A percentile compares a stretch with the other conserved stretches of the same genome.
These are phyloP conservation scores for Enteromius unitaeniatus DNA, from an alignment of 2,797 vertebrate species.

Conservation along the genomic window DNA sequence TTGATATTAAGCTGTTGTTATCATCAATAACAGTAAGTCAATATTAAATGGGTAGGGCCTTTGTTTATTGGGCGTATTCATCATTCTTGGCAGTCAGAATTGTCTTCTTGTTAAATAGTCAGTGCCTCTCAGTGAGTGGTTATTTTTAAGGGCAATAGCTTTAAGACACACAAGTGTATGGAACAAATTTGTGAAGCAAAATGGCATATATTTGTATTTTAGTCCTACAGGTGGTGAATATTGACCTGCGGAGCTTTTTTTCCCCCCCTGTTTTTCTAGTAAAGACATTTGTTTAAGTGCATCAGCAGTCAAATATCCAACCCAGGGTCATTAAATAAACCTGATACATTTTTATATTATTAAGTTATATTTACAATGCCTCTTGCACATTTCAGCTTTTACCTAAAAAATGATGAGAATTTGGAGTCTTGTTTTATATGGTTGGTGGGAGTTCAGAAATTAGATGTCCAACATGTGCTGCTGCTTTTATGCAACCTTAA, in stretches of 20 bases:
- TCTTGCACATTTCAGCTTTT: background rate
- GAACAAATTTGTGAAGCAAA: slow-evolving; percentile 2
- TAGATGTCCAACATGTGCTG: background rate
- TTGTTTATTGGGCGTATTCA: slow-evolving; percentile 6
- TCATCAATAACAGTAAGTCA: background rate
- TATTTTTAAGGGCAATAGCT: background rate
- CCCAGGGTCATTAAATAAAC: background rate
- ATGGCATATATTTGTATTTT: background rate
- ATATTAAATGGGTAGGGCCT: slow-evolving; percentile 38
- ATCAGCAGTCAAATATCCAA: background rate
- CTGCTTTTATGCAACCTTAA: background rate
- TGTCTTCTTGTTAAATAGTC: background rate
- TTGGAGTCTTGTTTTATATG: background rate
- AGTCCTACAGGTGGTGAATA: background rate
- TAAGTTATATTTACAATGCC: background rate
- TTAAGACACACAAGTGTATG: background rate
- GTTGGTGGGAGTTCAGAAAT: background rate
- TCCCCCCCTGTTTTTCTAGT: background rate
- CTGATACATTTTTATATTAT: background rate
- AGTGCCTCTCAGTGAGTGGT: background rate
- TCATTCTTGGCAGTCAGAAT: slow-evolving; percentile 15
- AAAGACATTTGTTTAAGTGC: slow-evolving; percentile 14
- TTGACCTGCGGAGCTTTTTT: background rate
- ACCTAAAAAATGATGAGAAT: background rate
- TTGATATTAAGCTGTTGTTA: slow-evolving; percentile 5